Evolutionary conservation across 2,888 invertebrate species (phyloP).

Genomic region (Phytoseiulus persimilis): DNA sequence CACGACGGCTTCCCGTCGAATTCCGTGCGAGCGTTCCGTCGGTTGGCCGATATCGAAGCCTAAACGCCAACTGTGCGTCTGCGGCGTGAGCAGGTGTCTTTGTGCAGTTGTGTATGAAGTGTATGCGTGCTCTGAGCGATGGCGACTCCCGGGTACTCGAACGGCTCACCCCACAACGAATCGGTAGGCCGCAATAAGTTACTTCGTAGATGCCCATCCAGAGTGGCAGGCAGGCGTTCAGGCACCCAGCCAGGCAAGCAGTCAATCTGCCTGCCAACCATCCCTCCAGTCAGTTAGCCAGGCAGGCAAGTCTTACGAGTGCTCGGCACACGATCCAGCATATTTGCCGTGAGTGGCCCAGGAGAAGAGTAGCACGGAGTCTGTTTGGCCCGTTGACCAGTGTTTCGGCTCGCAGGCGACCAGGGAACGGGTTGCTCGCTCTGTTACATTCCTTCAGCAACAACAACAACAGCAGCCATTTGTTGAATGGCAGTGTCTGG

Average conservation of each 20-base stretch:
- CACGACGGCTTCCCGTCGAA: not conserved
- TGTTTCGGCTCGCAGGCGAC: not conserved
- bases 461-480: not conserved
- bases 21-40: not conserved
- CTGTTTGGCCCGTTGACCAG: not conserved
- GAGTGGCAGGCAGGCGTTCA: not conserved
- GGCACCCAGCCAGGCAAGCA: not conserved
- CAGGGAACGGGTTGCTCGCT: not conserved
- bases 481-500: not conserved
- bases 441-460: not conserved
- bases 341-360: too few species aligned
- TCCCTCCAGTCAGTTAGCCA: not conserved
- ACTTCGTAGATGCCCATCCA: not conserved
- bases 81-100: constrained; percentile 5
- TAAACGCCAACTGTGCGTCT: not conserved
- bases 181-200: not conserved
- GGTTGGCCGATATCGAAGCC: not conserved
- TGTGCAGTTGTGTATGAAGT: not conserved
- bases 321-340: not conserved
- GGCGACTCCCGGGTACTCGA: not conserved
- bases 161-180: not conserved
- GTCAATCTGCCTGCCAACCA: not conserved
- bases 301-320: not conserved
- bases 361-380: too few species aligned
- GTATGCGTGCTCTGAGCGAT: not conserved